These are phyloP conservation scores for Deladenus siricidicola DNA, from an alignment of 2,888 invertebrate genomes.

Conservation along the genomic window DNA sequence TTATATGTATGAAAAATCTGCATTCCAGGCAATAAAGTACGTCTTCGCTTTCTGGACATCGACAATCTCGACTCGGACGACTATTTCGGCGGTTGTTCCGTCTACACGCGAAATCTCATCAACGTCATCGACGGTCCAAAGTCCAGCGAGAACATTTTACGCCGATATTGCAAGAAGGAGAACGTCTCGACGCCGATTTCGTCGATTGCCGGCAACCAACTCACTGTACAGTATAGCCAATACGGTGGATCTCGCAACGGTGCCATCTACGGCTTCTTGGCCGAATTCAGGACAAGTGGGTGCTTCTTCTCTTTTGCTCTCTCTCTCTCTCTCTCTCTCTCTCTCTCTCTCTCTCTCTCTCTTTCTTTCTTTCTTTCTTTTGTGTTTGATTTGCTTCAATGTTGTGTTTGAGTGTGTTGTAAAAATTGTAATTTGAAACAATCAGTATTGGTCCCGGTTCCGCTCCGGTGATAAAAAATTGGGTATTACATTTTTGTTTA, in stretches of 20 bases:
- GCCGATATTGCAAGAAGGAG: slow-evolving; percentile 37
- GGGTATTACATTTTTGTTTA: too few species aligned
- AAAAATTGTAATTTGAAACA: too few species aligned
- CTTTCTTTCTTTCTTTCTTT: too few species aligned
- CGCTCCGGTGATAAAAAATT: too few species aligned
- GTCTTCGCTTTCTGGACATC: slow-evolving; percentile 35
- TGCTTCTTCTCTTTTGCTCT: too few species aligned
- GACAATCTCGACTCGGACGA: slow-evolving; percentile 45
- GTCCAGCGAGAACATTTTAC: slow-evolving; percentile 17
- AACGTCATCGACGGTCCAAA: slow-evolving; percentile 34
- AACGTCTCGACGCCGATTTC: slow-evolving; percentile 31
- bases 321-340: too few species aligned
- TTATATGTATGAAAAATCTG: slow-evolving; percentile 3
- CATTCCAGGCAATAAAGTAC: slow-evolving; percentile 36
- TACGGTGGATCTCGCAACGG: slow-evolving; percentile 29
- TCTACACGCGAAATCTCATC: slow-evolving; percentile 38
- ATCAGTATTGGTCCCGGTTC: too few species aligned
- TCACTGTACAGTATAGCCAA: slow-evolving; percentile 35
- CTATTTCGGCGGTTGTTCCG: slow-evolving; percentile 37
- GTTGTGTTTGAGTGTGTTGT: too few species aligned
- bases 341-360: too few species aligned
- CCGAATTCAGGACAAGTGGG: slow-evolving; percentile 41
- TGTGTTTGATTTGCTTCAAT: too few species aligned
- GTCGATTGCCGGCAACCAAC: slow-evolving; percentile 33
- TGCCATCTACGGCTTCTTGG: slow-evolving; percentile 44